Conservation (phyloP, 2,888 invertebrate species). For the Griposia aprilina region DNA sequence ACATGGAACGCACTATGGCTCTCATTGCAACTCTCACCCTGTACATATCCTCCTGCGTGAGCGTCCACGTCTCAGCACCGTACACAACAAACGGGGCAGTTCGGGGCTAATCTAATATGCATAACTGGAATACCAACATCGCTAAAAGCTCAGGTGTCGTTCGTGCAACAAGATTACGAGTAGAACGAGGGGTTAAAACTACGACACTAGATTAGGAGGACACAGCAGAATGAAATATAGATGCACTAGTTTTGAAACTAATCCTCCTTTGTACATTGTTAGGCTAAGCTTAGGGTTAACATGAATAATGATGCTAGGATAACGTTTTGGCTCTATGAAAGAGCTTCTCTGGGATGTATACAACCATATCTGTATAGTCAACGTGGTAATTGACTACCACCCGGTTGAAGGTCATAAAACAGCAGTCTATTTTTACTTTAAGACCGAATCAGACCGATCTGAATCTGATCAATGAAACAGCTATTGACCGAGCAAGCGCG, state of each 20-base stretch:
- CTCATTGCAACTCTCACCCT: too few species aligned
- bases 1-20: too few species aligned
- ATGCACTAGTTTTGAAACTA: constrained; percentile 24
- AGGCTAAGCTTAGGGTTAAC: background rate
- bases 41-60: too few species aligned
- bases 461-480: too few species aligned
- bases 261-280: constrained; percentile 3
- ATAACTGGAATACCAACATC: background rate
- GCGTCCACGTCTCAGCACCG: too few species aligned
- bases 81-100: too few species aligned
- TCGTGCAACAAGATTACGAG: background rate
- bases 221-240: background rate
- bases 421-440: too few species aligned
- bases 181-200: constrained; percentile 6
- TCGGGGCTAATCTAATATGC: background rate
- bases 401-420: too few species aligned
- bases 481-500: too few species aligned
- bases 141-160: constrained; percentile 21
- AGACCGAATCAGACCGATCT: too few species aligned
- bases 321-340: background rate
- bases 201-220: constrained; percentile 7
- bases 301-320: constrained; percentile 1
- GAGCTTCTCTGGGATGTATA: background rate
- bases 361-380: background rate
- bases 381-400: background rate